Conservation (phyloP, 2,888 invertebrate species). For the Thymelicus acteon region DNA sequence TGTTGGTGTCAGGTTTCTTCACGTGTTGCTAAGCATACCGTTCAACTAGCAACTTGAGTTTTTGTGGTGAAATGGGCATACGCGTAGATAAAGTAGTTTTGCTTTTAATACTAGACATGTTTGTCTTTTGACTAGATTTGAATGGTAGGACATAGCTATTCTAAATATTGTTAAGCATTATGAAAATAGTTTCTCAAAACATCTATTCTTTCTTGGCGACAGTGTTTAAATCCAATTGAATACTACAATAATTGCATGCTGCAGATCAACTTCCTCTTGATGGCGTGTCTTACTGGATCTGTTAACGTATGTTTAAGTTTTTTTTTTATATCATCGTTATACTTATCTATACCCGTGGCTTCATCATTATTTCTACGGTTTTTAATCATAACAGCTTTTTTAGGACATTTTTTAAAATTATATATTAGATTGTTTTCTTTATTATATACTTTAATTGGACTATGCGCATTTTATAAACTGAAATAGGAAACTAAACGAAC, state of each 20-base stretch:
- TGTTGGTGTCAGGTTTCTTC: slow-evolving; percentile 16
- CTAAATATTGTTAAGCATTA: slow-evolving; percentile 18
- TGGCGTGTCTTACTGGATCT: slow-evolving; percentile 22
- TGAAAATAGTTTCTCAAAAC: slow-evolving; percentile 32
- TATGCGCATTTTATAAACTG: not conserved
- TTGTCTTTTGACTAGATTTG: not conserved
- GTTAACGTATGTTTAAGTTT: slow-evolving; percentile 34
- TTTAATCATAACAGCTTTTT: not conserved
- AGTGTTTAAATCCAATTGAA: slow-evolving; percentile 37
- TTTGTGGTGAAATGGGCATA: slow-evolving; percentile 3
- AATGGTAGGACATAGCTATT: slow-evolving; percentile 4
- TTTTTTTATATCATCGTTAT: slow-evolving; percentile 30
- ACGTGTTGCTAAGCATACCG: slow-evolving; percentile 26
- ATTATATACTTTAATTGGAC: not conserved
- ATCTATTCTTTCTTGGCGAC: slow-evolving; percentile 33
- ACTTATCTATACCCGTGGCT: slow-evolving; percentile 2
- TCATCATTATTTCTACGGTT: slow-evolving; percentile 27
- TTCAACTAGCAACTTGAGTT: slow-evolving; percentile 5
- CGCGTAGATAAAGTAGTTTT: not conserved
- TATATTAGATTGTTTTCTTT: no score
- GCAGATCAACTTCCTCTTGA: slow-evolving; percentile 24
- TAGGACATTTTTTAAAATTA: no score
- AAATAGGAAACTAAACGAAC: no score
- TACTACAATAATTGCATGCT: slow-evolving; percentile 24
- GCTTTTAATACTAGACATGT: no score